Conservation (phyloP, 2,888 invertebrate species). For the Cantharis rustica region DNA sequence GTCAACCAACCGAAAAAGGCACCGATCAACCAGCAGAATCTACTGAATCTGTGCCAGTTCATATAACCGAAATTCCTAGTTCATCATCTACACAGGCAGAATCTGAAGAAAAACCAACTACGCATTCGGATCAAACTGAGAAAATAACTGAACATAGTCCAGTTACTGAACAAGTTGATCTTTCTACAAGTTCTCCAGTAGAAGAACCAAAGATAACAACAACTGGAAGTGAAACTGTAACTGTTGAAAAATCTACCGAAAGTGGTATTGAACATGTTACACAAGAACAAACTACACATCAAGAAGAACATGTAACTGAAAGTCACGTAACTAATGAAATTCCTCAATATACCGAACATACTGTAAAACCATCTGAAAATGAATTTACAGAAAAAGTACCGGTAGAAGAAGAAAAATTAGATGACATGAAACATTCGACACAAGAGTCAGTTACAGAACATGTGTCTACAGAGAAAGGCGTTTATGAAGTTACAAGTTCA, state of each 20-base stretch:
- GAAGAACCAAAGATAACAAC: neutral
- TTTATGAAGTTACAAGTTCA: neutral
- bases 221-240: neutral
- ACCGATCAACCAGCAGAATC: neutral
- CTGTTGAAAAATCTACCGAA: neutral
- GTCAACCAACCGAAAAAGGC: neutral
- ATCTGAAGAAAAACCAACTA: slow-evolving; percentile 9
- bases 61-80: slow-evolving; percentile 5
- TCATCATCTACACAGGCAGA: neutral
- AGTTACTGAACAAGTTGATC: slow-evolving; percentile 5
- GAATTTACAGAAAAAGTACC: slow-evolving; percentile 6
- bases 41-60: slow-evolving; percentile 4
- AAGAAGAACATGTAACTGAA: neutral
- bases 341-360: neutral
- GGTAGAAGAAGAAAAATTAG: slow-evolving; percentile 4
- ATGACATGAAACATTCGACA: slow-evolving; percentile 2
- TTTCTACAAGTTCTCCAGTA: neutral
- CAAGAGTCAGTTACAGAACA: neutral
- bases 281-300: neutral
- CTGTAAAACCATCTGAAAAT: slow-evolving; percentile 7
- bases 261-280: neutral
- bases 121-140: slow-evolving; percentile 7
- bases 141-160: slow-evolving; percentile 12
- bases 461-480: neutral
- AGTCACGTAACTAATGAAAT: neutral